Evolutionary conservation across 2,888 invertebrate species (phyloP), one percentile per base, ranked within the genome.

Genomic region (Agriotes lineatus): DNA sequence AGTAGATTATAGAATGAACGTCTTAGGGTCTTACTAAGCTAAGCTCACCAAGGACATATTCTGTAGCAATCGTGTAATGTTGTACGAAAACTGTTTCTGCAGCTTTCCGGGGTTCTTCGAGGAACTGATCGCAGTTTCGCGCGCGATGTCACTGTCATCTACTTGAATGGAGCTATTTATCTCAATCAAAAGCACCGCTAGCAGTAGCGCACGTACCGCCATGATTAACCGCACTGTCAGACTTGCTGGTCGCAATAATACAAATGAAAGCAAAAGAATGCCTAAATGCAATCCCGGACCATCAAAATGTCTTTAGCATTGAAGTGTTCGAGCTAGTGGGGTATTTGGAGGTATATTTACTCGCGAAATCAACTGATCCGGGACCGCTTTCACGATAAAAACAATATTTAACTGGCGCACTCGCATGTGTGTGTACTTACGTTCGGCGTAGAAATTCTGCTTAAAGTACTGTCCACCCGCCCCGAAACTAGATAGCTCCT

Each of bases 91-190:
- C 70, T 72, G 74, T 66, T 69, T 67, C 67, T 69, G 75, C 63
- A 72, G 71, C 72, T 73, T 75, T 63, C 65, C 71, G 25, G 69
- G 72, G 58, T 74, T 72, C 70, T 67, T 64, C 60, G 54, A 69
- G 60, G 71, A 70, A 67, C 69, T 70, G 72, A 71, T 69, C 67
- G 72, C 66, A 67, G 61, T 70, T 58, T 70, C 68, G 70, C 68
- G 68, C 65, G 65, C 66, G 67, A 58, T 68, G 68, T 74, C 69
- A 69, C 70, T 71, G 70, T 75, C 70, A 72, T 70, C 70, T 66
- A 71, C 72, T 69, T 74, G 74, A 73, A 74, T 74, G 54, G 74
- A 71, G 71, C 74, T 73, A 72, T 75, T 72, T 62, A 73, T 71
- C 69, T 72, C 72, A 72, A 74, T 75, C 71, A 75, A 69, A 69